Conservation (phyloP, 2,888 invertebrate genomes). For the Coenonympha arcania region DNA sequence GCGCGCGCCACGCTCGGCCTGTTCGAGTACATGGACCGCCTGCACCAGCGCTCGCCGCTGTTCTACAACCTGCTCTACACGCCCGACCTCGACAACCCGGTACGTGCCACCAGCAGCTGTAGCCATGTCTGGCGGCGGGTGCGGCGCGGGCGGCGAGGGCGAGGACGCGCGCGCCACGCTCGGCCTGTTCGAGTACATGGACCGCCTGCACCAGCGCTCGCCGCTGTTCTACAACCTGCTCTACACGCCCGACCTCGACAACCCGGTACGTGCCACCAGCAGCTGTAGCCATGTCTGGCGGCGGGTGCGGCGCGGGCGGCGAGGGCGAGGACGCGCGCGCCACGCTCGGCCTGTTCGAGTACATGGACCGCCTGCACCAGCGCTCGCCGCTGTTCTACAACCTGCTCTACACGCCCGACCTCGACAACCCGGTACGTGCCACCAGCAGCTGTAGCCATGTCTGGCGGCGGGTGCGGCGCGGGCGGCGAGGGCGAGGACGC, state of each 20-base stretch:
- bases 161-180: constrained; percentile 77
- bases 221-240: constrained; percentile 95
- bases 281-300: too few relatives aligned
- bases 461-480: constrained; percentile 72
- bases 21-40: constrained; percentile 95
- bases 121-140: too few relatives aligned
- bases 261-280: constrained; percentile 80
- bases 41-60: constrained; percentile 87
- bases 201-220: constrained; percentile 88
- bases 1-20: constrained; percentile 82
- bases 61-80: constrained; percentile 96
- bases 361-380: constrained; percentile 91
- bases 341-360: constrained; percentile 92
- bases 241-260: constrained; percentile 87
- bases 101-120: too few relatives aligned
- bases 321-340: constrained; percentile 63
- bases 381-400: constrained; percentile 93
- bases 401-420: constrained; percentile 89
- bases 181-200: constrained; percentile 95
- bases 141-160: constrained; percentile 60
- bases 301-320: constrained; percentile 63
- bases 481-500: constrained; percentile 46
- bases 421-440: constrained; percentile 83
- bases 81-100: constrained; percentile 85
- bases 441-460: too few relatives aligned